phyloP scores from a whole-genome alignment of 1,140 invertebrate species.

The Wasmannia auropunctata region DNA sequence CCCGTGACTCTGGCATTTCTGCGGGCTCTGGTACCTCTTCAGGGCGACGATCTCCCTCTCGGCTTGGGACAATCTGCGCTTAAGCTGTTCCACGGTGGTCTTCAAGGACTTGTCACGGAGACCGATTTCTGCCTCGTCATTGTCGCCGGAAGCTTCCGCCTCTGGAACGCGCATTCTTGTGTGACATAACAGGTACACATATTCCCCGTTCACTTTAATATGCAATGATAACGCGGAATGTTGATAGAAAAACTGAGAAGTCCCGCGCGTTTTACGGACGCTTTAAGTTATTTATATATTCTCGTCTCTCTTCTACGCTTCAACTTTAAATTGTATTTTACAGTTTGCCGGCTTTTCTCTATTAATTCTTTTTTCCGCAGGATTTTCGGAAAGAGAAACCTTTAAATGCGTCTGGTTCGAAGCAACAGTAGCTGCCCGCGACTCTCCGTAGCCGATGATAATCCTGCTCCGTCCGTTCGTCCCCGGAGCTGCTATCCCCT shows the following conservation, averaged over 20 bases:
- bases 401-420: not conserved
- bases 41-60: slow-evolving; percentile 59
- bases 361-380: not conserved
- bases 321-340: not conserved
- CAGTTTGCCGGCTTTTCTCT: not conserved
- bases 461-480: slow-evolving; percentile 17
- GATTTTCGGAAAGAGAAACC: not conserved
- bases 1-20: slow-evolving; percentile 53
- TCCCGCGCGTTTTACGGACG: not conserved
- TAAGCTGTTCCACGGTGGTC: slow-evolving; percentile 65
- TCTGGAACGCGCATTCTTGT: slow-evolving; percentile 46
- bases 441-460: not conserved
- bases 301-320: too few relatives aligned
- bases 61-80: slow-evolving; percentile 58
- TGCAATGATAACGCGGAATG: not conserved
- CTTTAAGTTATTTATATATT: not conserved
- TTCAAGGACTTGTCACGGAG: slow-evolving; percentile 55
- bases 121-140: slow-evolving; percentile 59
- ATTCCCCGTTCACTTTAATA: slow-evolving; percentile 26
- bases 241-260: slow-evolving; percentile 1
- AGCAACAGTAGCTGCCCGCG: not conserved
- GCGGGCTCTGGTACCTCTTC: slow-evolving; percentile 60
- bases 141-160: slow-evolving; percentile 71
- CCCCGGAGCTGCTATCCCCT: slow-evolving; percentile 52
- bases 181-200: not conserved